These are phyloP conservation scores for Echinarachnius parma DNA, from an alignment of 53 echinoderm and acorn worm species.

Conservation along the genomic window DNA sequence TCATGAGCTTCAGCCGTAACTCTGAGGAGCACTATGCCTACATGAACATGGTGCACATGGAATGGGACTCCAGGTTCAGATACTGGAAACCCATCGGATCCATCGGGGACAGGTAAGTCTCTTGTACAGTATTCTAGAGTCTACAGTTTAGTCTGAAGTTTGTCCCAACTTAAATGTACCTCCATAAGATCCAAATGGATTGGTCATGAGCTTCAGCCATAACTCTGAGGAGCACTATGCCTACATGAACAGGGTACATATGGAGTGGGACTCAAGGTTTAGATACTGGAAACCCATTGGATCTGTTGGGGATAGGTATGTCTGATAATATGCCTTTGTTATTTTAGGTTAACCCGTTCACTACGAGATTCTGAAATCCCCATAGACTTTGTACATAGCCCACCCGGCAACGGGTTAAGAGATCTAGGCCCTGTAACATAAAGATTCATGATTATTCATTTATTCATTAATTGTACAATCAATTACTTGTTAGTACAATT, in stretches of 20 bases:
- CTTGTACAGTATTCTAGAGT: too few relatives aligned
- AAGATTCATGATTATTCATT: too few relatives aligned
- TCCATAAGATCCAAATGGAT: conserved; percentile 55
- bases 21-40: conserved; percentile 74
- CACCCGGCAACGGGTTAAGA: too few relatives aligned
- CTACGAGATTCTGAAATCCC: too few relatives aligned
- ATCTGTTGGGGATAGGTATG: conserved; percentile 81
- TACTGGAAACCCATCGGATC: conserved; percentile 92
- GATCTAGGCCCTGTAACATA: too few relatives aligned
- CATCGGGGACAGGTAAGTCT: conserved; percentile 76
- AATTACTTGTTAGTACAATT: too few relatives aligned
- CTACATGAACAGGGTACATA: conserved; percentile 78
- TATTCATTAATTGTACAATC: too few relatives aligned
- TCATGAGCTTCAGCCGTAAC: conserved; percentile 42
- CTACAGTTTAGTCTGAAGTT: too few relatives aligned
- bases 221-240: conserved; percentile 69
- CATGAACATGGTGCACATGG: conserved; percentile 75
- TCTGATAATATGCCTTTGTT: too few relatives aligned
- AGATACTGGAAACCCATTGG: conserved; percentile 91
- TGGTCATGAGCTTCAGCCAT: conserved; percentile 55
- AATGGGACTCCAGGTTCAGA: conserved; percentile 64
- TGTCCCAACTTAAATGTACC: too few relatives aligned
- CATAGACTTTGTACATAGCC: too few relatives aligned
- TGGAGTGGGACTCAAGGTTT: conserved; percentile 66
- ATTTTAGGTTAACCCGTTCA: too few relatives aligned